These are phyloP conservation scores for Platycnemis pennipes DNA, from an alignment of 2,888 invertebrate genomes.

Conservation along the genomic window DNA sequence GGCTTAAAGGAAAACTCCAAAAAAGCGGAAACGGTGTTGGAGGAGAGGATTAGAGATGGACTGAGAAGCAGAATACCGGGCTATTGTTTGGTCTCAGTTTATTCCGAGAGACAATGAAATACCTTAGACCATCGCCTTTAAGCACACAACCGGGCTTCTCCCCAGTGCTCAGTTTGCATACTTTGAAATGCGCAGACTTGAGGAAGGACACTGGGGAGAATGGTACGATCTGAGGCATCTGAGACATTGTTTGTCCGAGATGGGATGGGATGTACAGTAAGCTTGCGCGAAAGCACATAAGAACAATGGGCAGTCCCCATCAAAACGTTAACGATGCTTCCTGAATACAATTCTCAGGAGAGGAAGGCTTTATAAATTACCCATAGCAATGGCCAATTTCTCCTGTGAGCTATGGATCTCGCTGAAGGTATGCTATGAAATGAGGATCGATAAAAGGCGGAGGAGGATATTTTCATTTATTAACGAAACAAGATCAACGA, in stretches of 20 bases:
- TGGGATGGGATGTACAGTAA: not conserved
- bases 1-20: not conserved
- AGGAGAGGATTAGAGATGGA: not conserved
- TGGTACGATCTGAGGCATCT: not conserved
- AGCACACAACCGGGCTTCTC: not conserved
- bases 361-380: conserved; percentile 19
- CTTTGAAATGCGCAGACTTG: not conserved
- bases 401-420: not conserved
- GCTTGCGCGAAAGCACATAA: not conserved
- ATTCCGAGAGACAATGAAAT: not conserved
- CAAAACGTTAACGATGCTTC: not conserved
- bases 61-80: not conserved
- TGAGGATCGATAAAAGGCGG: not conserved
- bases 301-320: conserved; percentile 1
- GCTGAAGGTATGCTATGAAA: not conserved
- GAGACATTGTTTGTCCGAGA: not conserved
- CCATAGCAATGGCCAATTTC: not conserved
- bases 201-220: not conserved
- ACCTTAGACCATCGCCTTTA: not conserved
- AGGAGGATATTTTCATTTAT: not conserved
- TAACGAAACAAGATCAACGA: not conserved
- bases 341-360: not conserved
- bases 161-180: not conserved
- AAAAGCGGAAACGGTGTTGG: not conserved
- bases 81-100: not conserved